A percentile compares a stretch with the other conserved stretches of the same genome.
phyloP scores from a whole-genome alignment of 2,797 vertebrate genomes.

The Enteromius afrohamiltoni region DNA sequence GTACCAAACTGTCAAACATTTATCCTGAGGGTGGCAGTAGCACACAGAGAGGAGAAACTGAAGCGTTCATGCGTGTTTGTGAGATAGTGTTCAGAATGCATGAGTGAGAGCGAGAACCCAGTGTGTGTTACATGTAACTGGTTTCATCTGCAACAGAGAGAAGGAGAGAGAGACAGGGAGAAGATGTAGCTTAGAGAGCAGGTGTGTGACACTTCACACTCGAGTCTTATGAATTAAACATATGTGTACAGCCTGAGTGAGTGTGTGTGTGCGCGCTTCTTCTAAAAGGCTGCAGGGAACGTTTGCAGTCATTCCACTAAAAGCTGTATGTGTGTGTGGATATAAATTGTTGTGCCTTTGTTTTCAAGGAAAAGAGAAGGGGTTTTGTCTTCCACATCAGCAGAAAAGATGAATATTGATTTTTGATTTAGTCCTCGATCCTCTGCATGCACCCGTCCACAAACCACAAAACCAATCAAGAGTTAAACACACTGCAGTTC shows the following conservation, averaged over 20 bases:
- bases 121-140: slow-evolving; percentile 19
- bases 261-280: not conserved
- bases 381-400: slow-evolving; percentile 23
- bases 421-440: slow-evolving; percentile 28
- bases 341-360: not conserved
- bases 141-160: slow-evolving; percentile 7
- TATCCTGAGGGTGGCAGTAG: slow-evolving; percentile 59
- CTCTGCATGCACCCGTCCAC: not conserved
- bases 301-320: slow-evolving; percentile 21
- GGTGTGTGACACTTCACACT: slow-evolving; percentile 47
- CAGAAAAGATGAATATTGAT: slow-evolving; percentile 46
- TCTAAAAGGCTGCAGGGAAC: slow-evolving; percentile 17
- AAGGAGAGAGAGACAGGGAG: slow-evolving; percentile 14
- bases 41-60: slow-evolving; percentile 31
- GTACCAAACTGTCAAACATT: slow-evolving; percentile 11
- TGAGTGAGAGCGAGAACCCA: not conserved
- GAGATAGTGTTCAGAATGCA: slow-evolving; percentile 22
- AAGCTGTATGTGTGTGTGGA: slow-evolving; percentile 13
- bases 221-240: slow-evolving; percentile 48
- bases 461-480: slow-evolving; percentile 10
- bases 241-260: slow-evolving; percentile 21
- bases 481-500: slow-evolving; percentile 18
- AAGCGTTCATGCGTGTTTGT: slow-evolving; percentile 20
- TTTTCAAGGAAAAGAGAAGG: slow-evolving; percentile 3
- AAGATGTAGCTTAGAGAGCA: slow-evolving; percentile 30